Base-by-base conservation (phyloP, 2,113 vertebrate species). In the Sylvilagus bachmani region DNA sequence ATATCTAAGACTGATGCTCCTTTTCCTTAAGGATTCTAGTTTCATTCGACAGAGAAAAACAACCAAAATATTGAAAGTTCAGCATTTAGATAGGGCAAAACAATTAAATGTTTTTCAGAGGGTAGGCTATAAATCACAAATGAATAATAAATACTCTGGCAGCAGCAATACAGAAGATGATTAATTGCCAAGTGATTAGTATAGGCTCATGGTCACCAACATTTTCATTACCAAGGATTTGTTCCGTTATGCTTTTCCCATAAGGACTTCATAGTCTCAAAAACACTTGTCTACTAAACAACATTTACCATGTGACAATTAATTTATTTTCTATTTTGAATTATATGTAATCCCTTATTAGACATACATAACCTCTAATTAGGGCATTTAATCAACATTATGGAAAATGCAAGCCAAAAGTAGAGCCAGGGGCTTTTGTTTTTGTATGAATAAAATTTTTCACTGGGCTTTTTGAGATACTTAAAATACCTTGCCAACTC, bases 161-260 rank as follows among this genome's bases (percentile, higher is more conserved):
- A 93, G 51, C 33, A 87, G 58, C 13, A 70, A 16, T 88, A 51
- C 7, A 58, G 69, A 61, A 71, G 31, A 62, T 4, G 8, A 69
- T 29, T 80, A 64, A 73, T 77, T 93, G 53, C 29, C 27, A 89
- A 80, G 58, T 81, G 27, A 78, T 86, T 61, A 80, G 25, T 31
- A 61, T 38, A 81, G 61, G 81, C 24, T 88, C 14, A 1, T 70
- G 83, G 55, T 90, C 86, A 10, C 78, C 79, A 74, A 58, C 53
- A 82, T 70, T 89, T 75, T 86, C 14, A 71, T 62, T 38, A 58
- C 53, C 49, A 78, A 55, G 6, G 24, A 49, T 93, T 83, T 79
- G n/a, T 79, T 96, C 93, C 38, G 82, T 86, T 92, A 33, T 62
- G 8, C 21, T 88, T 92, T 93, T 94, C 61, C 25, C 66, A 82